phyloP scores from a whole-genome alignment of 1,140 invertebrate genomes.

The Ectropis grisescens region DNA sequence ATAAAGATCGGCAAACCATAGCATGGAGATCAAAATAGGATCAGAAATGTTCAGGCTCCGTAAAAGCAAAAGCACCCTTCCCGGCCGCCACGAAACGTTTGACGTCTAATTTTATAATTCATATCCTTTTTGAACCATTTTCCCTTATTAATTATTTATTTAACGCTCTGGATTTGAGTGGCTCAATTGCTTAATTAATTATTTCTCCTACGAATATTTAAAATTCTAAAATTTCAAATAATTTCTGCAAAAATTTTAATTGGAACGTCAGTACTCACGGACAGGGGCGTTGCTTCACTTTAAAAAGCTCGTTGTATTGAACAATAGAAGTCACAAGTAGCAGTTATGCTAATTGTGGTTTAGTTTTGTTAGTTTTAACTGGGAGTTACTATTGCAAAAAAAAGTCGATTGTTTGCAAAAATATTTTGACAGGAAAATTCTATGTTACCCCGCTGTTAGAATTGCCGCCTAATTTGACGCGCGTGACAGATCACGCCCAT shows the following conservation, averaged over 20 bases:
- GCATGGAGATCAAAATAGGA: too few species aligned
- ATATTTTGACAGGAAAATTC: conserved; percentile 65
- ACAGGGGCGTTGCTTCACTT: too few species aligned
- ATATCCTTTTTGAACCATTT: conserved; percentile 55
- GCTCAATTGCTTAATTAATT: conserved; percentile 10
- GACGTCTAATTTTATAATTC: conserved; percentile 61
- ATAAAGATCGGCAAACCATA: too few species aligned
- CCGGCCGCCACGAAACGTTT: conserved; percentile 42
- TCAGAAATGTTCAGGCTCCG: too few species aligned
- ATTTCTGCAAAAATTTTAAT: too few species aligned
- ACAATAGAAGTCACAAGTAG: conserved; percentile 41
- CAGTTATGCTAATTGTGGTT: conserved; percentile 68
- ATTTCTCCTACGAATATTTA: too few species aligned
- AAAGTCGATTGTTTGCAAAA: conserved; percentile 59
- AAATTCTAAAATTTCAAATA: too few species aligned
- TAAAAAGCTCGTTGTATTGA: conserved; percentile 2
- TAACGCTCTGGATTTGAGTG: conserved; percentile 37
- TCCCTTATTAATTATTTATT: conserved; percentile 55
- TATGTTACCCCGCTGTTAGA: conserved; percentile 47
- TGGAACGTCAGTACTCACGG: too few species aligned
- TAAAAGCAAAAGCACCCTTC: conserved; percentile 50
- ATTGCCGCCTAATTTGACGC: conserved; percentile 51
- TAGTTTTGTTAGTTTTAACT: conserved; percentile 56
- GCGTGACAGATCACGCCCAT: conserved; percentile 34
- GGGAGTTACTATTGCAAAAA: conserved; percentile 27